phyloP scores from a whole-genome alignment of 2,888 invertebrate species.

The Caenorhabditis panamensis region DNA sequence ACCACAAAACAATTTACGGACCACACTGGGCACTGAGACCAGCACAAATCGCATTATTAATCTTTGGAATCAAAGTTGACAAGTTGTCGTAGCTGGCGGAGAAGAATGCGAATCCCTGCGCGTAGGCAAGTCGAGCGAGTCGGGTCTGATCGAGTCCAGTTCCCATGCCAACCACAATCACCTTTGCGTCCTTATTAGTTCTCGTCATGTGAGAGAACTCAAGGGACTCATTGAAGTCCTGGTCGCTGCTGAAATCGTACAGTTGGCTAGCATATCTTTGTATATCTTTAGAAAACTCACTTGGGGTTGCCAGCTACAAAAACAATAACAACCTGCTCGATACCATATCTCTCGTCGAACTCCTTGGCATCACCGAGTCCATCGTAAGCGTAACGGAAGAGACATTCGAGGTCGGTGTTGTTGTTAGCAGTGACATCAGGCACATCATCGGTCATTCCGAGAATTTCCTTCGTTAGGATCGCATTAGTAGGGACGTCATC shows the following conservation, averaged over 20 bases:
- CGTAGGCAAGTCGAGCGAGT: slow-evolving; percentile 62
- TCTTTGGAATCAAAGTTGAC: slow-evolving; percentile 38
- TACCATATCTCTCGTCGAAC: slow-evolving; percentile 62
- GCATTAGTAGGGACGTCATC: slow-evolving; percentile 49
- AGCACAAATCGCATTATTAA: slow-evolving; percentile 67
- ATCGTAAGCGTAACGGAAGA: slow-evolving; percentile 71
- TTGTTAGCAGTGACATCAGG: slow-evolving; percentile 68
- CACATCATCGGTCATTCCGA: slow-evolving; percentile 61
- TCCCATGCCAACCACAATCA: slow-evolving; percentile 70
- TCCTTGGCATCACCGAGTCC: slow-evolving; percentile 51
- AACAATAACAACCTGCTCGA: slow-evolving; percentile 67
- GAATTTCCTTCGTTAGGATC: slow-evolving; percentile 57
- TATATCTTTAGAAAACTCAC: slow-evolving; percentile 30
- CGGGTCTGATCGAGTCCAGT: slow-evolving; percentile 49
- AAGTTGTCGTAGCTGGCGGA: slow-evolving; percentile 59
- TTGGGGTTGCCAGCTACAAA: slow-evolving; percentile 68
- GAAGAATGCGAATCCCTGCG: slow-evolving; percentile 67
- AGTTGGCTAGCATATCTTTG: not conserved
- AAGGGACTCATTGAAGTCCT: slow-evolving; percentile 70
- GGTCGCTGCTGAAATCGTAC: slow-evolving; percentile 60
- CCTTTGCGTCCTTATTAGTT: slow-evolving; percentile 63
- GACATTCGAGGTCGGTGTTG: slow-evolving; percentile 65
- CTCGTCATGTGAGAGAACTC: slow-evolving; percentile 68
- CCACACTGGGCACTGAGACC: slow-evolving; percentile 58
- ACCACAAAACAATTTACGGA: slow-evolving; percentile 25